Conservation (phyloP, 1,140 invertebrate species). For the Ladona fulva region DNA sequence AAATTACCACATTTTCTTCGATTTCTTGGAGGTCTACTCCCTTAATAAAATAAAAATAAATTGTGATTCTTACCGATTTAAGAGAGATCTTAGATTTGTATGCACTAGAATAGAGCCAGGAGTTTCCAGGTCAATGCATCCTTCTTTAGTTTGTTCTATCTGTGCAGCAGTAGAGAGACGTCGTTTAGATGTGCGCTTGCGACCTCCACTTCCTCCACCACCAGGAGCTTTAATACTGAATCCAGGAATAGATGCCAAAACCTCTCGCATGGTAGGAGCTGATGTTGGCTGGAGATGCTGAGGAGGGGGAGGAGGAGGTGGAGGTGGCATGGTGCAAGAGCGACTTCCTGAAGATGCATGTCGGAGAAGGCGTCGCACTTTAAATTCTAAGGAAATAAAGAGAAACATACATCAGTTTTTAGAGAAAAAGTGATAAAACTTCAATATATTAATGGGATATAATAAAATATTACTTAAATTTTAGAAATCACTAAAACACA, state of each 20-base stretch:
- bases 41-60: too few relatives aligned
- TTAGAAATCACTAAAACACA: too few relatives aligned
- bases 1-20: too few relatives aligned
- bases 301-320: not conserved
- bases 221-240: slow-evolving; percentile 65
- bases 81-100: slow-evolving; percentile 75
- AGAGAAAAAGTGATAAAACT: too few relatives aligned
- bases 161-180: slow-evolving; percentile 83
- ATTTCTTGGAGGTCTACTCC: too few relatives aligned
- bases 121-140: slow-evolving; percentile 89
- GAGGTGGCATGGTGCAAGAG: slow-evolving; percentile 6
- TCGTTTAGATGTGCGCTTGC: slow-evolving; percentile 66
- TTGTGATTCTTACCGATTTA: slow-evolving; percentile 52
- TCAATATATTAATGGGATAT: too few relatives aligned
- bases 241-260: slow-evolving; percentile 79
- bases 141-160: slow-evolving; percentile 83
- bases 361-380: not conserved
- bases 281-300: not conserved
- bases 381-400: not conserved
- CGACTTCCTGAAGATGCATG: not conserved
- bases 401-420: not conserved
- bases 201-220: slow-evolving; percentile 17
- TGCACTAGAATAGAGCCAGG: slow-evolving; percentile 93
- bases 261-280: slow-evolving; percentile 66
- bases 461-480: too few relatives aligned